Evolutionary conservation across 1,140 invertebrate species (phyloP).

Genomic region (Palaemon carinicauda): DNA sequence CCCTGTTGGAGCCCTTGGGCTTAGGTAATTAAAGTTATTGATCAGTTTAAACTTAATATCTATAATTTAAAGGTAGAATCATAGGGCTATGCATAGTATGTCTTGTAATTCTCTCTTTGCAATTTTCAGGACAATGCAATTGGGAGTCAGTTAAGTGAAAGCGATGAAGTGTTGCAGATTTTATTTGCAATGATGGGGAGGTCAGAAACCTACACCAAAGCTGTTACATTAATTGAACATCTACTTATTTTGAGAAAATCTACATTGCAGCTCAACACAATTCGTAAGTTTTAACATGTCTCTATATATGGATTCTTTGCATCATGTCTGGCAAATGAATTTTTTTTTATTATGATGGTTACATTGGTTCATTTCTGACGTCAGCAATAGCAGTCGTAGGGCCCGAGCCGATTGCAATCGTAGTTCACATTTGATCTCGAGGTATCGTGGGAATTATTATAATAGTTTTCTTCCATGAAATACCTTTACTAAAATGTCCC

Average conservation of each 20-base stretch:
- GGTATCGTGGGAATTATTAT: no score
- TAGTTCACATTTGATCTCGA: no score
- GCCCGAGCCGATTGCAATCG: no score
- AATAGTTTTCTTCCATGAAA: no score
- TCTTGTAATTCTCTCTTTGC: background rate
- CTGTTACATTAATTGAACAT: conserved; percentile 36
- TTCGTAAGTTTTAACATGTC: conserved; percentile 20
- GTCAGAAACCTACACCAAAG: conserved; percentile 34
- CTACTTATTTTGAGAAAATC: conserved; percentile 38
- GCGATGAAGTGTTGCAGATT: conserved; percentile 45
- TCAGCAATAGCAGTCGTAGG: no score
- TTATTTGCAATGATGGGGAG: conserved; percentile 31
- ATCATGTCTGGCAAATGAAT: background rate
- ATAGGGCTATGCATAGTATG: background rate
- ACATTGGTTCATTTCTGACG: no score
- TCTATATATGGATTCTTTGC: background rate
- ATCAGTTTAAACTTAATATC: no score
- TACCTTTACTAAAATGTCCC: no score
- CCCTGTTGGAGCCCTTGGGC: no score
- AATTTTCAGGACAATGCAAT: conserved; percentile 11
- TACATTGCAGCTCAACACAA: conserved; percentile 45
- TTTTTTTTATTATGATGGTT: background rate
- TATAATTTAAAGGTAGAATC: no score
- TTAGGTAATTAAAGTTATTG: no score
- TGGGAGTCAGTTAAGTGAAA: conserved; percentile 32